Evolutionary conservation across 2,113 vertebrate species (phyloP), one percentile per base, ranked within the genome.

Genomic region (Girardinichthys multiradiatus): DNA sequence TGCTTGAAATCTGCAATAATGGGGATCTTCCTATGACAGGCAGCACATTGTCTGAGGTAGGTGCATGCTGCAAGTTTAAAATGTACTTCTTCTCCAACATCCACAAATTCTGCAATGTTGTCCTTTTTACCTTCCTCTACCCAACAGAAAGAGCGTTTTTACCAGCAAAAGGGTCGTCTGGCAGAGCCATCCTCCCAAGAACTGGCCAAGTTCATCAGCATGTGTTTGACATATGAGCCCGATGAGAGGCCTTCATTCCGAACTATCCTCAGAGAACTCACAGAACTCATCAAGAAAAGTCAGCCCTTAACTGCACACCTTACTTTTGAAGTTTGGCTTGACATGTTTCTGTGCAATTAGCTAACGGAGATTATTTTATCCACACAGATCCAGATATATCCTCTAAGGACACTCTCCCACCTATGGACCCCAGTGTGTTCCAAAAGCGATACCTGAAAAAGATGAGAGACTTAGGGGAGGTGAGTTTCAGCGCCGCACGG

Each of bases 1-100:
- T 99, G 42, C 91, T 98, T 31, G 98, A 99, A 72, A 98, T 99
- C 86, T 99, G 96, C 91, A 97, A 97, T 42, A 95, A 97, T 0
- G 96, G 95, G 0, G 94, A 97, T 26, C 93, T 95, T 13, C 96
- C 96, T 0, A 89, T 98, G 64, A 95, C 94, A 72, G 91, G 92
- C 45, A 85, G 90, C 4, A 82, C 95, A 0, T 92, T 95, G 1
- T 87, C 94, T 0, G 95, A 99, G 96, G 98, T 98, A 90, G 1
- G 26, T 5, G 15, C 39, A 28, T 35, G 15, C 28, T 14, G 19
- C n/a, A 57, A 30, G 58, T 68, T 0, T 1, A 27, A 65, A n/a
- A n/a, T n/a, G n/a, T n/a, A 62, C 24, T 57, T 54, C 2, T 45
- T 31, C 33, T 51, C n/a, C 61, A 60, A 15, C 57, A 42, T 26